Base-by-base conservation (phyloP, 2,888 invertebrate species). In the Electrophaes corylata region DNA sequence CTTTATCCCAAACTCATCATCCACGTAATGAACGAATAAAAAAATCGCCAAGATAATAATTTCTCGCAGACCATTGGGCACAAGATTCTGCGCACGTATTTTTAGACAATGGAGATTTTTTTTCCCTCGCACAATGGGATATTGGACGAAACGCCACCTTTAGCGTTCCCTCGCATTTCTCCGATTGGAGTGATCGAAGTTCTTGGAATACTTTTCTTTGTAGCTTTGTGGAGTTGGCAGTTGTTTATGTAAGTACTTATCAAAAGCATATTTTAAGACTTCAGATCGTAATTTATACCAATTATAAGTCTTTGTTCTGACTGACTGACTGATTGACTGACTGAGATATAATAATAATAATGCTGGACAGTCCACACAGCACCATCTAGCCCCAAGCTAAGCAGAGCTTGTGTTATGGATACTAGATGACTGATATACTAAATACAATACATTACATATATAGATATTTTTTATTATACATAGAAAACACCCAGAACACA, bases 31-130 rank as follows among this genome's bases (percentile, higher is more conserved):
- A 74, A 65, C 70, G 71, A 77, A 79, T 71, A 77, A 78, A 75
- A 12, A 79, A 78, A 78, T 78, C 71, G 65, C 65, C 62, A 57
- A 72, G 77, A 79, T 83, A 82, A 84, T 86, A 84, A 84, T 84
- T 84, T 76, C 63, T 72, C 70, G 67, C 72, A 69, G 75, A 64
- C 79, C 78, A 79, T 79, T 77, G 70, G 62, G 67, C 75, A 64
- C 80, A 79, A 76, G 68, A 84, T 81, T 81, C 81, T 35, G 58
- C 73, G 75, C 86, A 84, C 86, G 84, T 84, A 81, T 70, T 79
- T 66, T 76, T 75, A 78, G 73, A 85, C 85, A 86, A 86, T 84
- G 79, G 81, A 72, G 67, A 76, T 70, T 83, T 84, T n/a, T n/a
- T 84, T 83, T 78, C 73, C 67, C 68, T 48, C 62, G 33, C 75